Evolutionary conservation across 2,888 invertebrate genomes (phyloP).

Genomic region (Callyntrura sp.): DNA sequence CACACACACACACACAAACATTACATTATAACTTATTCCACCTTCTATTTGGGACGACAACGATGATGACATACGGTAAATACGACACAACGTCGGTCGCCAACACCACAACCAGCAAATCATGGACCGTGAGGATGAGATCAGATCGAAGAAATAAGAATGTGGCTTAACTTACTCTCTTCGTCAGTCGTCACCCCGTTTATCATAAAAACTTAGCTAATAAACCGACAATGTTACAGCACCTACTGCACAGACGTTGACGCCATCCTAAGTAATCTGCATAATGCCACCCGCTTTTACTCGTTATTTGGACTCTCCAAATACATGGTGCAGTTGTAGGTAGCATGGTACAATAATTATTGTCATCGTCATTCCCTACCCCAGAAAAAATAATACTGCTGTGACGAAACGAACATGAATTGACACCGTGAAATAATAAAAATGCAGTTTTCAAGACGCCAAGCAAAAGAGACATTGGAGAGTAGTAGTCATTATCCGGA

Average conservation of each 20-base stretch:
- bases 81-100: slow-evolving; percentile 25
- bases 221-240: not conserved
- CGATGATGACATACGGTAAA: slow-evolving; percentile 59
- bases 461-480: not conserved
- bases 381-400: no score
- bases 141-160: slow-evolving; percentile 58
- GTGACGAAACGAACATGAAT: not conserved
- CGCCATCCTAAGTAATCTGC: not conserved
- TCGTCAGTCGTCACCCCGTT: slow-evolving; percentile 7
- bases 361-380: not conserved
- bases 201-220: not conserved
- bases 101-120: slow-evolving; percentile 38
- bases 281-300: not conserved
- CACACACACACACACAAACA: no score
- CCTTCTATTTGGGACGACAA: slow-evolving; percentile 15
- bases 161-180: not conserved
- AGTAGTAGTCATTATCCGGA: slow-evolving; percentile 13
- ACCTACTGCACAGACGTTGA: not conserved
- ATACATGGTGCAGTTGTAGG: no score
- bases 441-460: not conserved
- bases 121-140: slow-evolving; percentile 61
- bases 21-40: not conserved
- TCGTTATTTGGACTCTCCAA: no score
- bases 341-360: not conserved
- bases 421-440: not conserved